Conservation (phyloP, 2,888 invertebrate species). For the Euproctis similis region DNA sequence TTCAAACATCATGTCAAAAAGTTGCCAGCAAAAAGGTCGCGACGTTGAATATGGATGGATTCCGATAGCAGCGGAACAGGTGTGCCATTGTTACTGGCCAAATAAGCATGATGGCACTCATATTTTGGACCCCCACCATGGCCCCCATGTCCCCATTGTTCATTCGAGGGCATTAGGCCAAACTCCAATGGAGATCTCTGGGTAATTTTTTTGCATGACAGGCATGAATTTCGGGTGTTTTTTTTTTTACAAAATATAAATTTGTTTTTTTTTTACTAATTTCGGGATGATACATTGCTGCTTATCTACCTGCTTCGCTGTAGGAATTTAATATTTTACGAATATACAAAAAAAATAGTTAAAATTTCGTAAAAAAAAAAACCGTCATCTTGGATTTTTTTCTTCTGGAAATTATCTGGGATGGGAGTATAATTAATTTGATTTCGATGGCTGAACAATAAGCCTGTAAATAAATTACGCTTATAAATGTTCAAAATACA, state of each 20-base stretch:
- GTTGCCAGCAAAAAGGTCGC: slow-evolving; percentile 20
- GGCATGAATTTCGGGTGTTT: slow-evolving; percentile 11
- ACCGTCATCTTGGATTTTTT: no score
- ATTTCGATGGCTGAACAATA: no score
- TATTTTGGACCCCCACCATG: slow-evolving; percentile 21
- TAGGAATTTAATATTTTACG: neutral
- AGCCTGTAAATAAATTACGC: no score
- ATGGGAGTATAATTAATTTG: no score
- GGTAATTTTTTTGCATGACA: slow-evolving; percentile 13
- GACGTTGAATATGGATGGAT: slow-evolving; percentile 16
- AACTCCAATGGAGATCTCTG: slow-evolving; percentile 23
- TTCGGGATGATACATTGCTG: neutral
- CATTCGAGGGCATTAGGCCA: slow-evolving; percentile 35
- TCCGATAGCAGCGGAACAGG: slow-evolving; percentile 35
- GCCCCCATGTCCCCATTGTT: no score
- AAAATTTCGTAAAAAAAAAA: no score
- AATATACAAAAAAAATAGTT: no score
- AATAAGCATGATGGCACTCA: slow-evolving; percentile 43
- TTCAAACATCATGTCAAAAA: slow-evolving; percentile 10
- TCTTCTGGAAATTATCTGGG: no score
- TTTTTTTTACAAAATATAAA: slow-evolving; percentile 4
- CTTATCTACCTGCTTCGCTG: slow-evolving; percentile 3
- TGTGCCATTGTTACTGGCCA: slow-evolving; percentile 41
- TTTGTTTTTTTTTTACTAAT: slow-evolving; percentile 1
- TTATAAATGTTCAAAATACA: no score